Evolutionary conservation across 1,140 invertebrate genomes (phyloP), one percentile per base, ranked within the genome.

Genomic region (Zaprionus kolodkinae): DNA sequence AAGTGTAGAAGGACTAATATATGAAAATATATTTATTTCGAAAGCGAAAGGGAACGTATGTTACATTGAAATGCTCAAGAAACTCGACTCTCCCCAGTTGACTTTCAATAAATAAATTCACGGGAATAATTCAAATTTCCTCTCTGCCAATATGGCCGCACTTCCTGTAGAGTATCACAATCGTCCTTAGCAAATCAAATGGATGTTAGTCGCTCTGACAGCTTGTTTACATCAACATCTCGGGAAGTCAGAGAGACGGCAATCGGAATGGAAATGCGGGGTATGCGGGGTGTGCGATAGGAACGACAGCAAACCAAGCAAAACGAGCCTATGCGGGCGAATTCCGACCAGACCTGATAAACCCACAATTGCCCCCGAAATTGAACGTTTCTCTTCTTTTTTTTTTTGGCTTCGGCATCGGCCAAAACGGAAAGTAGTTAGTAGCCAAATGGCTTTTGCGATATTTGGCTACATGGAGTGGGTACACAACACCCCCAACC

Each of bases 151-250:
- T 30, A 40, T 21, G 25, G 56, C 65, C 30, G 13, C n/a, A 12
- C 4, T 11, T 2, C 11, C 5, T 11, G 52, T 15, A 74, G 72
- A 40, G 72, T 69, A 74, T 38, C 21, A 52, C 72, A 72, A 66
- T 69, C 70, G 68, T 77, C 72, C 63, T 59, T 61, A 40, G 57
- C 50, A 78, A 79, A 76, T 79, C 79, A 87, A 87, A 86, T 79
- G 68, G 83, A 76, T 86, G 76, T 67, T 73, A 67, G 79, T 38
- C 63, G 57, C 79, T 72, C 72, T 87, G 83, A 87, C 83, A 87
- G 83, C 83, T 87, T 87, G 83, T 87, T 87, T 87, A 87, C 83
- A 82, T 87, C 69, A 69, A 81, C 56, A 73, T 68, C 64, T 60
- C 33, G 15, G 61, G 45, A 45, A 63, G 50, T 56, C 45, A 45